These are phyloP conservation scores for Heterohyrax brucei DNA, from an alignment of 2,797 vertebrate genomes.

Conservation along the genomic window DNA sequence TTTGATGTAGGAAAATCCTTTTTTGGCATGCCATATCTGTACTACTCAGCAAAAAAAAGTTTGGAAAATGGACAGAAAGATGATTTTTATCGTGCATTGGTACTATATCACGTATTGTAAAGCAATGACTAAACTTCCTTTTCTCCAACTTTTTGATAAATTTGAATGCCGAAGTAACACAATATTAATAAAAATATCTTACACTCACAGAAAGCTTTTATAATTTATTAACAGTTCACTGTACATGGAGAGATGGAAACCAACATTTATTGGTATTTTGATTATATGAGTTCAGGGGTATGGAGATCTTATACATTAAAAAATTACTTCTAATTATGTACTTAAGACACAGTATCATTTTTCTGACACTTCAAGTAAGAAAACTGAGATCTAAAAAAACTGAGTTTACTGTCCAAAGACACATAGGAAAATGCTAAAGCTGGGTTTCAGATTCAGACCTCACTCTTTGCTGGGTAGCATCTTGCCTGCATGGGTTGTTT, in stretches of 20 bases:
- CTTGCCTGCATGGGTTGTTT: background rate
- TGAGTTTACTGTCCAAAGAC: background rate
- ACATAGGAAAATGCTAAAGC: background rate
- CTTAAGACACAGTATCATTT: conserved; percentile 52
- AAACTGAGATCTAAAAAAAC: conserved; percentile 56
- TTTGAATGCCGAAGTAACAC: conserved; percentile 12
- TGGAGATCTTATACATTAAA: conserved; percentile 20
- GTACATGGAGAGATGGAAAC: conserved; percentile 35
- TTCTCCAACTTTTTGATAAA: conserved; percentile 56
- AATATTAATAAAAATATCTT: conserved; percentile 58
- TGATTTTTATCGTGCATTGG: conserved; percentile 16
- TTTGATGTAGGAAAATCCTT: conserved; percentile 62
- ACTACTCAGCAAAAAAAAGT: conserved; percentile 56
- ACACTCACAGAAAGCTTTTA: conserved; percentile 8
- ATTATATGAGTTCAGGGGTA: background rate
- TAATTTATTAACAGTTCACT: conserved; percentile 68
- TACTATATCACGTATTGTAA: background rate
- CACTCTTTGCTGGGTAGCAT: background rate
- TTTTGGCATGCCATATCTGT: background rate
- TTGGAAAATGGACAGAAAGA: conserved; percentile 47
- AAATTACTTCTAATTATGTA: conserved; percentile 19
- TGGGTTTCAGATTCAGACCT: background rate
- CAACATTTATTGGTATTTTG: background rate
- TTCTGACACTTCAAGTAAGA: conserved; percentile 20
- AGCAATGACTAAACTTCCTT: conserved; percentile 13